Percentiles rank a stretch among this genome's conserved stretches.
phyloP scores from a whole-genome alignment of 2,888 invertebrate genomes.

The Leptinotarsa tumamoca region DNA sequence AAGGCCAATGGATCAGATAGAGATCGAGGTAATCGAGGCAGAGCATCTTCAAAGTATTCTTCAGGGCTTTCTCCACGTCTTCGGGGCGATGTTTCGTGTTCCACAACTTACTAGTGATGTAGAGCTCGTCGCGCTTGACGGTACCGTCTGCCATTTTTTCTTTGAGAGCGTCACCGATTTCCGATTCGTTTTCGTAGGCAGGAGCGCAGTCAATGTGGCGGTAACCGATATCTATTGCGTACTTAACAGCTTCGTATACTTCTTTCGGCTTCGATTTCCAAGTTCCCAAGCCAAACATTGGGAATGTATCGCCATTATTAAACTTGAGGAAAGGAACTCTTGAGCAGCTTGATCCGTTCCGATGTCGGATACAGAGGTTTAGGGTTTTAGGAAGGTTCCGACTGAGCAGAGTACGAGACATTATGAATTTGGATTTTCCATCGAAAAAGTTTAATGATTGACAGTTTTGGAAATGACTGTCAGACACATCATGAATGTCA shows the following conservation, averaged over 20 bases:
- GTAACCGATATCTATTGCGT: slow-evolving; percentile 81
- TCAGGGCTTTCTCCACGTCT: slow-evolving; percentile 59
- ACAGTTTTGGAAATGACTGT: not conserved
- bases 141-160: slow-evolving; percentile 45
- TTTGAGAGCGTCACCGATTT: slow-evolving; percentile 71
- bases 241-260: slow-evolving; percentile 73
- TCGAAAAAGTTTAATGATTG: not conserved
- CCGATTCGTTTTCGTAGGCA: slow-evolving; percentile 76
- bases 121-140: slow-evolving; percentile 78
- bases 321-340: slow-evolving; percentile 63
- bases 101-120: slow-evolving; percentile 84
- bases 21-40: slow-evolving; percentile 70
- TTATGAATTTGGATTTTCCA: slow-evolving; percentile 2
- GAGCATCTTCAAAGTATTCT: slow-evolving; percentile 66
- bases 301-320: slow-evolving; percentile 65
- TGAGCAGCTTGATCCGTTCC: not conserved
- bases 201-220: slow-evolving; percentile 80
- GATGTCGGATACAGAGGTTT: slow-evolving; percentile 2
- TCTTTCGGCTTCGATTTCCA: slow-evolving; percentile 66
- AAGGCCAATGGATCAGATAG: slow-evolving; percentile 70
- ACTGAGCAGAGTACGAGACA: not conserved
- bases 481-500: not conserved
- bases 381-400: not conserved
- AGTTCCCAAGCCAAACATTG: slow-evolving; percentile 65
- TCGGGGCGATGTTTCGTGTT: slow-evolving; percentile 88